Evolutionary conservation across 2,888 invertebrate genomes (phyloP).

Genomic region (Prenolepis imparis): DNA sequence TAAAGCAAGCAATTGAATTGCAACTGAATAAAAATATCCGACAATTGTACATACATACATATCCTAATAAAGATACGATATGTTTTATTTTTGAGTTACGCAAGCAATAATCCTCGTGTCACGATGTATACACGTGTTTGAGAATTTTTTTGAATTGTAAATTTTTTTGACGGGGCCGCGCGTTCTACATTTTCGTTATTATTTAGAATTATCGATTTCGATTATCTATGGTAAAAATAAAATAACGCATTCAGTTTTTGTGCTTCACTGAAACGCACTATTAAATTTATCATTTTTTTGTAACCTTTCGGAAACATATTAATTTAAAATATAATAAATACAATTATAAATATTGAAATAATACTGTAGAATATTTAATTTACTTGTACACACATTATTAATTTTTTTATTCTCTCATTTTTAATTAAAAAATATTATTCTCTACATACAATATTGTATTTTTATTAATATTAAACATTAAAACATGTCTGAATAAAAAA

Average conservation of each 20-base stretch:
- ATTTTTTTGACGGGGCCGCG: not conserved
- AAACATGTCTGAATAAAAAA: not conserved
- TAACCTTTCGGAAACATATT: not conserved
- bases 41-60: not conserved
- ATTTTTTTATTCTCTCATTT: not conserved
- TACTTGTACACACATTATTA: not conserved
- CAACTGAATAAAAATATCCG: conserved; percentile 19
- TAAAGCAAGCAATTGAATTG: conserved; percentile 43
- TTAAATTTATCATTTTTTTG: not conserved
- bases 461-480: too few species aligned
- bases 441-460: not conserved
- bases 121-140: not conserved
- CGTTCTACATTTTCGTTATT: conserved; percentile 16
- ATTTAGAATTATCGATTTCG: not conserved
- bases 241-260: not conserved
- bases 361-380: not conserved
- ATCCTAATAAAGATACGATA: not conserved
- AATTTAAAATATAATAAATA: not conserved
- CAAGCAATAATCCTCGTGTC: conserved; percentile 26
- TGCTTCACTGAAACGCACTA: not conserved
- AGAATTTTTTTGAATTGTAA: conserved; percentile 20
- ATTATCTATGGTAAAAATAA: not conserved
- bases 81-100: conserved; percentile 18
- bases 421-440: not conserved
- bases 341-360: not conserved